Percentiles rank a stretch among this genome's conserved stretches.
These are phyloP conservation scores for Lerema accius DNA, from an alignment of 1,140 invertebrate species.

Conservation along the genomic window DNA sequence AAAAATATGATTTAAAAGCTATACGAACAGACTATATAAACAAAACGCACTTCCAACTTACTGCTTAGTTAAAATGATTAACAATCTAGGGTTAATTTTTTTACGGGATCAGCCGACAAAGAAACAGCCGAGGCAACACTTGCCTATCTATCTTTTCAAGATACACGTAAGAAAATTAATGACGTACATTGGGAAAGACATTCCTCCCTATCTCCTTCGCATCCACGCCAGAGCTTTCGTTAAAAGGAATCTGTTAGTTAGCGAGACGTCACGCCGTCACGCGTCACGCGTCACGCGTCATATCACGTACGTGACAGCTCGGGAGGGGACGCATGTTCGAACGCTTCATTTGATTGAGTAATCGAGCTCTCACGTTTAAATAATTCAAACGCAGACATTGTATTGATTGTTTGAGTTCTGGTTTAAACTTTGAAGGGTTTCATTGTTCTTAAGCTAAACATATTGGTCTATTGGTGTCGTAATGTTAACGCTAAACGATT, in stretches of 20 bases:
- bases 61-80: no score
- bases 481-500: neutral
- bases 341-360: slow-evolving; percentile 35
- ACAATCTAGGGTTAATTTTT: no score
- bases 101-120: no score
- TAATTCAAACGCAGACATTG: slow-evolving; percentile 29
- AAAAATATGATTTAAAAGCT: no score
- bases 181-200: neutral
- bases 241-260: slow-evolving; percentile 32
- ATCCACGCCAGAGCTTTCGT: neutral
- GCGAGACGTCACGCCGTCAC: slow-evolving; percentile 29
- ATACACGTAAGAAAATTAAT: neutral
- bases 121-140: no score
- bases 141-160: neutral
- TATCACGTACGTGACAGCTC: slow-evolving; percentile 27
- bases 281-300: slow-evolving; percentile 33
- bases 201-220: slow-evolving; percentile 1
- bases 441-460: neutral
- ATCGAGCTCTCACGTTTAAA: slow-evolving; percentile 34
- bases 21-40: no score
- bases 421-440: slow-evolving; percentile 1
- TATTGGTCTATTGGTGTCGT: neutral
- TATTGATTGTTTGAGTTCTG: slow-evolving; percentile 24
- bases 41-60: no score
- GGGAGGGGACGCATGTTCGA: slow-evolving; percentile 19